Conservation (phyloP, 1,140 invertebrate genomes). For the Drosophila melanogaster region Release_6_plus_ISO1_MT NC_004354.4:1618501-1619000, state of each 20-base stretch:
- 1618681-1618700: constrained; percentile 17
- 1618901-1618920: background rate
- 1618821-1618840: too few relatives aligned
- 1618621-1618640: constrained; percentile 53
- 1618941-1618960: background rate
- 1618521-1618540: constrained; percentile 9
- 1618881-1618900: too few relatives aligned
- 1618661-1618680: constrained; percentile 63
- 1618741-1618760: constrained; percentile 55
- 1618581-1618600: constrained; percentile 2
- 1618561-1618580: background rate
- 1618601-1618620: background rate
- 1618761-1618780: background rate
- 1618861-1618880: too few relatives aligned
- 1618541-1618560: background rate
- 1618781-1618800: background rate
- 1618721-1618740: constrained; percentile 52
- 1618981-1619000: constrained; percentile 20
- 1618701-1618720: constrained; percentile 40
- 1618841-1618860: too few relatives aligned
- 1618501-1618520: constrained; percentile 37
- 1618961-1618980: background rate
- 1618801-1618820: too few relatives aligned
- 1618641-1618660: constrained; percentile 51
- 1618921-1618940: background rate